Percentiles rank a stretch among this genome's conserved stretches.
phyloP scores from a whole-genome alignment of 2,888 invertebrate species.

The Unio pictorum region DNA sequence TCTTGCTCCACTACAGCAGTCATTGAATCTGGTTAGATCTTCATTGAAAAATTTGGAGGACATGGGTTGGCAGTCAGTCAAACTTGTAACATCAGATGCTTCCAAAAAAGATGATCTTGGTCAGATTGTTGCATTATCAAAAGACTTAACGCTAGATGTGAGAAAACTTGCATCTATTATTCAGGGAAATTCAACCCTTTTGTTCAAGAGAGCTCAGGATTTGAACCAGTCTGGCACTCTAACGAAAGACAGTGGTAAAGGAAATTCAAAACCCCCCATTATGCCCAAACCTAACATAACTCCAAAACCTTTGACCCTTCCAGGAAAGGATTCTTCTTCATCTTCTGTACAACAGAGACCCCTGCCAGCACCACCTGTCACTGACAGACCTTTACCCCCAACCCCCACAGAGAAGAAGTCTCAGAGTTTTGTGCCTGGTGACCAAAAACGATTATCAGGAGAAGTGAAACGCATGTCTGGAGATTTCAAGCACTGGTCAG shows the following conservation, averaged over 20 bases:
- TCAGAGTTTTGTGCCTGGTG: constrained; percentile 21
- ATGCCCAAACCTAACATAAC: constrained; percentile 44
- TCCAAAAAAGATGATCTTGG: constrained; percentile 84
- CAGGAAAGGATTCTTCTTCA: constrained; percentile 26
- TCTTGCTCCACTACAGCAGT: constrained; percentile 58
- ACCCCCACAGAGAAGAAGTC: constrained; percentile 40
- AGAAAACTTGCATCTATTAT: constrained; percentile 91
- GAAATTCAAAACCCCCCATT: constrained; percentile 24
- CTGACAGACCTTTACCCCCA: constrained; percentile 49
- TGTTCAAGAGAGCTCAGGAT: constrained; percentile 59
- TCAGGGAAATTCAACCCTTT: constrained; percentile 73
- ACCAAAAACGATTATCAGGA: constrained; percentile 21
- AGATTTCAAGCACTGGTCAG: constrained; percentile 35
- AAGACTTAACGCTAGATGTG: constrained; percentile 90
- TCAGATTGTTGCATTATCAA: constrained; percentile 88
- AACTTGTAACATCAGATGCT: constrained; percentile 69
- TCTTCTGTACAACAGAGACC: constrained; percentile 78
- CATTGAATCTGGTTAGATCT: constrained; percentile 48
- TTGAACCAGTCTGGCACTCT: constrained; percentile 21
- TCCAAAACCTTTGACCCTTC: constrained; percentile 41
- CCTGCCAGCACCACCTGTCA: constrained; percentile 65
- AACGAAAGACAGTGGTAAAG: constrained; percentile 15
- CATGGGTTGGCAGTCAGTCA: constrained; percentile 57
- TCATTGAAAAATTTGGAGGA: constrained; percentile 57
- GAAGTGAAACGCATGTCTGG: constrained; percentile 40